Evolutionary conservation across 2,888 invertebrate species (phyloP), one percentile per base, ranked within the genome.

Genomic region (Xylota segnis): DNA sequence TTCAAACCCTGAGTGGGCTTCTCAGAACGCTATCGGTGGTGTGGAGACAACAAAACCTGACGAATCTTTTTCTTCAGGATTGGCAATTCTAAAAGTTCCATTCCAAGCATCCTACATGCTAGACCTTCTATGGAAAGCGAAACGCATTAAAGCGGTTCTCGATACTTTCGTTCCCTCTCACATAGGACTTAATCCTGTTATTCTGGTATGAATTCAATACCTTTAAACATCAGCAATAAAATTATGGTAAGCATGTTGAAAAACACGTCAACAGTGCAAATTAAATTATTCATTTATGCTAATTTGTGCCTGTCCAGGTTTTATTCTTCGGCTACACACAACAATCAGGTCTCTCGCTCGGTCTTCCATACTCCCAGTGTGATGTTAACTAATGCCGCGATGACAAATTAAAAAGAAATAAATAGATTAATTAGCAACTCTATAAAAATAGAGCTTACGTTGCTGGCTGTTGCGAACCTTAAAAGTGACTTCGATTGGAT

Each of bases 361-460:
- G 45, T 58, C 45, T 40, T 75, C 47, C 34, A 40, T 56, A 56
- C 58, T n/a, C n/a, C 43, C 56, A 56, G 14, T 43, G 40, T 32
- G 61, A 74, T 54, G 65, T 23, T 66, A 66, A 66, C 66, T 66
- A 66, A 76, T 76, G 50, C 43, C 37, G 32, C 50, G 76, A 59
- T 74, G 74, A 65, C 74, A 74, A 63, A 45, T 56, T 65, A 56
- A 70, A 52, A 9, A 59, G 18, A 29, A 76, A 50, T 50, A 68
- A 76, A 76, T 58, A 68, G 50, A 56, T 65, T 58, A 50, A 58
- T 66, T 66, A 76, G 76, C 59, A 59, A 40, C n/a, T 61, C 50
- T 76, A 68, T 68, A 76, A 76, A 76, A 76, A 76, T 76, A 76
- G 59, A 76, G n/a, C 58, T 76, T 56, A 76, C 75, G 75, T 47